Conservation (phyloP, 30 jellyfish, hydroid and myxozoan genomes). For the Sanderia malayensis region DNA sequence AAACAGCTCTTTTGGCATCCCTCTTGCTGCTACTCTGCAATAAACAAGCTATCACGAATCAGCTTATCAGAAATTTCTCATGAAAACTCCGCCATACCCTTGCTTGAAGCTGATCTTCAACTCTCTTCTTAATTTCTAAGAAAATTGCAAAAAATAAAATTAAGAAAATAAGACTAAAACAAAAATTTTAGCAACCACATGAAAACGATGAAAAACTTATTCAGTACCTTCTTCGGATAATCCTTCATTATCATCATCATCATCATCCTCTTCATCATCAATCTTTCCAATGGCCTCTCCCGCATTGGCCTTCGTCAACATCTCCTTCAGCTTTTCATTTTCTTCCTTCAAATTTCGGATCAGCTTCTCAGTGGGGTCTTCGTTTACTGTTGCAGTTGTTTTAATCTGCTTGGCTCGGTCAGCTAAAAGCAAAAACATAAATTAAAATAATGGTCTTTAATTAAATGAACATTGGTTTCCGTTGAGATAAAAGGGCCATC, state of each 20-base stretch:
- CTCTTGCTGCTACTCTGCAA: too few relatives aligned
- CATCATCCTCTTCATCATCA: slow-evolving; percentile 78
- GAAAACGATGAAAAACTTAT: too few relatives aligned
- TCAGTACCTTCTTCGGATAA: slow-evolving; percentile 64
- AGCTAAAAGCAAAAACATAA: slow-evolving; percentile 41
- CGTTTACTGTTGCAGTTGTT: slow-evolving; percentile 76
- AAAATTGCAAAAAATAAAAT: too few relatives aligned
- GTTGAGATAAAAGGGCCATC: too few relatives aligned
- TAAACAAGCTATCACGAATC: too few relatives aligned
- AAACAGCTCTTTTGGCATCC: too few relatives aligned
- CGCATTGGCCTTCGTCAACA: slow-evolving; percentile 53
- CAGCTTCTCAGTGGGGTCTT: slow-evolving; percentile 79
- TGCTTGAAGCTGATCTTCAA: slow-evolving; percentile 74
- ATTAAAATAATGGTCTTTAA: too few relatives aligned
- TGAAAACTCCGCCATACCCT: too few relatives aligned
- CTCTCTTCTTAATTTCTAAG: slow-evolving; percentile 55
- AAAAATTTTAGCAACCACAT: too few relatives aligned
- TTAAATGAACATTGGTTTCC: too few relatives aligned
- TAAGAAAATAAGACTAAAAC: too few relatives aligned
- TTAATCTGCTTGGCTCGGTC: slow-evolving; percentile 85
- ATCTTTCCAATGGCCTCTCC: slow-evolving; percentile 60
- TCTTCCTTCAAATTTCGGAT: slow-evolving; percentile 77
- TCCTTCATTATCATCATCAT: slow-evolving; percentile 54
- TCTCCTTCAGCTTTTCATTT: slow-evolving; percentile 58
- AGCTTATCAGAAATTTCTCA: too few relatives aligned